phyloP scores from a whole-genome alignment of 2,888 invertebrate species.

The Limnephilus rhombicus region DNA sequence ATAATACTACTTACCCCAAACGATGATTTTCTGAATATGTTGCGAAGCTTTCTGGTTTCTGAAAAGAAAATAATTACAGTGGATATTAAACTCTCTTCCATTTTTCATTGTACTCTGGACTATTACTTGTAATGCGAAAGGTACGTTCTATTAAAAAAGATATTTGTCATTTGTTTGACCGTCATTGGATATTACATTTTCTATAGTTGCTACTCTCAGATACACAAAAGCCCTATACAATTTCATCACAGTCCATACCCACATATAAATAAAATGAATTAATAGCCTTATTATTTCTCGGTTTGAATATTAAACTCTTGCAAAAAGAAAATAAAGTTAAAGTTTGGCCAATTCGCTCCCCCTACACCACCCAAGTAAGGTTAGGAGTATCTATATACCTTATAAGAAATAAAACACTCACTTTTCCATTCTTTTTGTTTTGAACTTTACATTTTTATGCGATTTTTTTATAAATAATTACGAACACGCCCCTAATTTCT shows the following conservation, averaged over 20 bases:
- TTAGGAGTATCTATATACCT: too few relatives aligned
- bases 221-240: not conserved
- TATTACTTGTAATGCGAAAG: not conserved
- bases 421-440: too few relatives aligned
- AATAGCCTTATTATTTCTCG: too few relatives aligned
- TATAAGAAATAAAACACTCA: too few relatives aligned
- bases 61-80: slow-evolving; percentile 5
- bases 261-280: not conserved
- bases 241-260: not conserved
- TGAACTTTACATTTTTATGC: too few relatives aligned
- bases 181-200: not conserved
- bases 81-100: not conserved
- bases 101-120: not conserved
- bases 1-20: slow-evolving; percentile 41
- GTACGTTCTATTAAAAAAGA: not conserved
- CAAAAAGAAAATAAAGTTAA: too few relatives aligned
- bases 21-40: slow-evolving; percentile 43
- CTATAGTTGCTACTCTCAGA: not conserved
- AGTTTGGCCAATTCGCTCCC: too few relatives aligned
- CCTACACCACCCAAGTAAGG: too few relatives aligned
- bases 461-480: too few relatives aligned
- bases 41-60: slow-evolving; percentile 50
- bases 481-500: not conserved
- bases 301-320: too few relatives aligned
- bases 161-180: not conserved